Conservation (phyloP, 2,888 invertebrate species). For the Ormyrus labotus region DNA sequence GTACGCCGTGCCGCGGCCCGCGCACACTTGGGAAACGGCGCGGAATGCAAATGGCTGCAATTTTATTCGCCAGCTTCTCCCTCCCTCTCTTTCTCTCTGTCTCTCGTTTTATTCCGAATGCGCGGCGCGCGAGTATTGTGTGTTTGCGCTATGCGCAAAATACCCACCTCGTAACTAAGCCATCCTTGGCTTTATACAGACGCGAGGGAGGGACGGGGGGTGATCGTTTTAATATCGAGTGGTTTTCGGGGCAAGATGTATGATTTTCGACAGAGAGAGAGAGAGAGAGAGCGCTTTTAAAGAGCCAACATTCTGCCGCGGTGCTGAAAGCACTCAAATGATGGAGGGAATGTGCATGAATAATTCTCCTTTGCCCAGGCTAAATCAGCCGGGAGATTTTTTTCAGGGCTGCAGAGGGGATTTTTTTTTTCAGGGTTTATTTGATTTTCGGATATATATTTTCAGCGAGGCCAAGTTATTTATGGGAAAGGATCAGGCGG, state of each 20-base stretch:
- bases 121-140: constrained; percentile 4
- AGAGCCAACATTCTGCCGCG: not conserved
- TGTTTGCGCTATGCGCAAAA: constrained; percentile 13
- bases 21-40: constrained; percentile 26
- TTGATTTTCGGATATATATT: no score
- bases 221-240: constrained; percentile 46
- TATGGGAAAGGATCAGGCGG: no score
- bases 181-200: constrained; percentile 27
- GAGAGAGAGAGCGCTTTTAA: no score
- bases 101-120: no score
- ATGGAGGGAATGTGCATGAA: no score
- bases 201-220: no score
- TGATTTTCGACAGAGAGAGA: not conserved
- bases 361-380: no score
- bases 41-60: constrained; percentile 40
- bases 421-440: no score
- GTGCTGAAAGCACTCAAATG: no score
- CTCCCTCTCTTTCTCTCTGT: not conserved
- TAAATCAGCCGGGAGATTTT: no score
- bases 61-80: constrained; percentile 38
- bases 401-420: no score
- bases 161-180: constrained; percentile 33
- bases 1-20: constrained; percentile 42
- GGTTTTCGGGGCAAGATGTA: not conserved
- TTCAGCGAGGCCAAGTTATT: no score